Evolutionary conservation across 64 coral and sea anemone species (phyloP), one percentile per base, ranked within the genome.

Genomic region (Astreopora myriophthalma): DNA sequence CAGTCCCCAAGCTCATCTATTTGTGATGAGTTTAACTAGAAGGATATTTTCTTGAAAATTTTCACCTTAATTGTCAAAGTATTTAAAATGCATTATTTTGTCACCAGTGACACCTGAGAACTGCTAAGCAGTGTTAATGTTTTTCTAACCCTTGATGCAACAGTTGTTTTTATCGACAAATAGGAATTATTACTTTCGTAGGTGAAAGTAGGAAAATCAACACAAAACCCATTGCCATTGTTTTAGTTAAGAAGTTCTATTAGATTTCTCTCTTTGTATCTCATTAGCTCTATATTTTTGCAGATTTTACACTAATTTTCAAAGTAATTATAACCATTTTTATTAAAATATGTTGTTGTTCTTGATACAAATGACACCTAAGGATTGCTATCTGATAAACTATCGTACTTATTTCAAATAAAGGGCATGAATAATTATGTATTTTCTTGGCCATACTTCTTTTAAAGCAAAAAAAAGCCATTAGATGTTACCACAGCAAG

Each of bases 11-110:
- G 58, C 58, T 62, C 58, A 62, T 62, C 58, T 62, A 62, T 62
- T 62, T 20, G 58, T 62, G 58, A 62, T 62, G 12, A 62, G 58
- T 62, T 62, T 62, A 89, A 27, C 85, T n/a, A n/a, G n/a, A n/a
- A n/a, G n/a, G n/a, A n/a, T n/a, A n/a, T n/a, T n/a, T n/a, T n/a
- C n/a, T n/a, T n/a, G n/a, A n/a, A n/a, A n/a, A n/a, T n/a, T n/a
- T n/a, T n/a, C n/a, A n/a, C n/a, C n/a, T n/a, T n/a, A n/a, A n/a
- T n/a, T n/a, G n/a, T n/a, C n/a, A n/a, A n/a, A n/a, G n/a, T n/a
- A n/a, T n/a, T n/a, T n/a, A n/a, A n/a, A n/a, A n/a, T n/a, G n/a
- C n/a, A n/a, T n/a, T n/a, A n/a, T n/a, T n/a, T n/a, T n/a, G n/a
- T n/a, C n/a, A n/a, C n/a, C n/a, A n/a, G n/a, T n/a, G n/a, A n/a